A percentile compares a stretch with the other conserved stretches of the same genome.
Conservation (phyloP, 2,888 invertebrate genomes). For the Scaptomyza reducta region DNA sequence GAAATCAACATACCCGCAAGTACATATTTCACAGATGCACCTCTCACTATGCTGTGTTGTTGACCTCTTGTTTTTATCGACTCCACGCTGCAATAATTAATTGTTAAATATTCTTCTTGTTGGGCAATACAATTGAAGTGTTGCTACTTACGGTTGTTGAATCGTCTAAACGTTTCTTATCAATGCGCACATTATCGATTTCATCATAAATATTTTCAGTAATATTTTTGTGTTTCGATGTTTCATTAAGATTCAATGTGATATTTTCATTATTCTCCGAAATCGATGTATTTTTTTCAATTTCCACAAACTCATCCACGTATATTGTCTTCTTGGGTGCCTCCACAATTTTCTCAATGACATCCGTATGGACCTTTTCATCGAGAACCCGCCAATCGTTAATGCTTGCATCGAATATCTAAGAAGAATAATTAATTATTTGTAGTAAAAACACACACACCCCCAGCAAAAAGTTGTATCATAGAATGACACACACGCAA, state of each 20-base stretch:
- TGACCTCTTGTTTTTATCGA: slow-evolving; percentile 81
- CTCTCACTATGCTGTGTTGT: slow-evolving; percentile 86
- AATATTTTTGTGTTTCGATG: slow-evolving; percentile 80
- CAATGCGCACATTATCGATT: slow-evolving; percentile 77
- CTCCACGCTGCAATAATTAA: slow-evolving; percentile 71
- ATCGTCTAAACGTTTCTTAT: slow-evolving; percentile 75
- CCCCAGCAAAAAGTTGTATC: slow-evolving; percentile 3
- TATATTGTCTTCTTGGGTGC: slow-evolving; percentile 82
- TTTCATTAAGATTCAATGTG: slow-evolving; percentile 80
- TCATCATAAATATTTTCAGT: slow-evolving; percentile 82
- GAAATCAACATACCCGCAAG: slow-evolving; percentile 91
- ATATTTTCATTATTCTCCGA: slow-evolving; percentile 81
- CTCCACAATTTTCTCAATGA: slow-evolving; percentile 84
- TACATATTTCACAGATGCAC: slow-evolving; percentile 95
- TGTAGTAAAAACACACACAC: slow-evolving; percentile 10
- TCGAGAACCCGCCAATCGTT: slow-evolving; percentile 84
- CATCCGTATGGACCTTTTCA: slow-evolving; percentile 84
- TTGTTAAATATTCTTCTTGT: slow-evolving; percentile 4
- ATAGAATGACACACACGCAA: slow-evolving; percentile 14
- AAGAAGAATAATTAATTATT: slow-evolving; percentile 8
- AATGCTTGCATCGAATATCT: slow-evolving; percentile 84
- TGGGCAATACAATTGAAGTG: not conserved
- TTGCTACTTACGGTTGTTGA: slow-evolving; percentile 78
- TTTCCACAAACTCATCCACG: slow-evolving; percentile 84
- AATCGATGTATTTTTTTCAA: slow-evolving; percentile 83